Base-by-base conservation (phyloP, 2,888 invertebrate genomes). In the Chloroclysta siterata region DNA sequence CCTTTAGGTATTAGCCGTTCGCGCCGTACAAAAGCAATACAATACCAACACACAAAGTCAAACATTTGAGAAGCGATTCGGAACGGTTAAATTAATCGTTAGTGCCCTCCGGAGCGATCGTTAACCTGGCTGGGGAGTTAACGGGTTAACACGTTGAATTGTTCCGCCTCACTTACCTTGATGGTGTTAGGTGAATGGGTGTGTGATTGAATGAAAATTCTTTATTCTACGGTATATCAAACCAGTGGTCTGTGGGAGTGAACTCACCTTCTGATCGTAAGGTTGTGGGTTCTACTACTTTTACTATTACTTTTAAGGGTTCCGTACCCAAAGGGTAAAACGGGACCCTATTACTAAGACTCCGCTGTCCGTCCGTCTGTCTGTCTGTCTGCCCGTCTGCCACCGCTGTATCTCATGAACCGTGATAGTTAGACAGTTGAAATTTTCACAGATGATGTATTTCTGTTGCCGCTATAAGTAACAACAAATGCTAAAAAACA, bases 81-180 rank as follows among this genome's bases (percentile, higher is more conserved):
- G 29, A 53, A 53, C 56, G n/a, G 60, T 52, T 56, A 44, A 56
- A 64, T 56, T 64, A 69, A 71, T 69, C 69, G 70, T 68, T 70
- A 68, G 66, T 69, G 66, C 50, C 63, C 63, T 66, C 61, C 61
- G 57, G 41, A 46, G 33, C 63, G 56, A 46, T 63, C 71, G 71
- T 71, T 69, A 67, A 60, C 59, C 63, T 59, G 66, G 67, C 63
- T 71, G 57, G 60, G 60, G 48, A 59, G 60, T 66, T 63, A 61
- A 54, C 48, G 65, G 66, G 54, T 65, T 70, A 70, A 68, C 70
- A 70, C 46, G 8, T 46, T 17, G 46, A 39, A 39, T 39, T 17
- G 46, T 46, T 46, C 46, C 17, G 17, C 17, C 11, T 5, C 46
- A 17, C 17, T 46, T 10, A 46, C 46, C 46, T 46, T 17, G 17